These are phyloP conservation scores for Caenorhabditis brenneri DNA, from an alignment of 1,140 invertebrate species.

Conservation along the genomic window DNA sequence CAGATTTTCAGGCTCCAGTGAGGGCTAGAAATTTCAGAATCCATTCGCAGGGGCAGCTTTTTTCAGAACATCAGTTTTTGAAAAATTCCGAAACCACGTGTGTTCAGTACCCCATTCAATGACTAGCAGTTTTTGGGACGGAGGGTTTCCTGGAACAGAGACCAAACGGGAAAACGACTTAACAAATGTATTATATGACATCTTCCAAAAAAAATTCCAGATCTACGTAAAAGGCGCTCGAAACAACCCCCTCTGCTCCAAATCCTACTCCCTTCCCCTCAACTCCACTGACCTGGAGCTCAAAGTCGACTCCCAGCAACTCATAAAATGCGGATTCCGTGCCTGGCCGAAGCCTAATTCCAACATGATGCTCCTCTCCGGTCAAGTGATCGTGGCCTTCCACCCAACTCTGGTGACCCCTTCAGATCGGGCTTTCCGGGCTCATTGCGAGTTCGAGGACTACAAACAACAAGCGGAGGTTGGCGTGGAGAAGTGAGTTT, in stretches of 20 bases:
- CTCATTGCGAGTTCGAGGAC: constrained; percentile 24
- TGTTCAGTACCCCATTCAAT: too few species aligned
- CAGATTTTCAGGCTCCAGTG: too few species aligned
- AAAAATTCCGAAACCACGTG: too few species aligned
- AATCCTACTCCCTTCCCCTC: background rate
- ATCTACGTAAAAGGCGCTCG: constrained; percentile 25
- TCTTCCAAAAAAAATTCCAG: too few species aligned
- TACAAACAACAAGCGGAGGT: background rate
- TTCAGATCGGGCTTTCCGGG: background rate
- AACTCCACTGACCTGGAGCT: background rate
- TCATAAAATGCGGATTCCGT: background rate
- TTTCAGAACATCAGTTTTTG: too few species aligned
- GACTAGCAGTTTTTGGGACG: too few species aligned
- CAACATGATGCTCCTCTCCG: background rate
- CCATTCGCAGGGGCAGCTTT: too few species aligned
- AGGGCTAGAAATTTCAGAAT: too few species aligned
- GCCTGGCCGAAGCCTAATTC: constrained; percentile 16
- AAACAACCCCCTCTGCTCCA: background rate
- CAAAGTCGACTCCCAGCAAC: background rate
- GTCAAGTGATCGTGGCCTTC: constrained; percentile 36
- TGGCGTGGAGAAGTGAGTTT: background rate
- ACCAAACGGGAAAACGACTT: too few species aligned
- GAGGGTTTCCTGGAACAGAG: too few species aligned
- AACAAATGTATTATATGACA: too few species aligned
- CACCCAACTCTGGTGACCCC: background rate